These are phyloP conservation scores for Saccostrea echinata DNA, from an alignment of 1,140 invertebrate species.

Conservation along the genomic window DNA sequence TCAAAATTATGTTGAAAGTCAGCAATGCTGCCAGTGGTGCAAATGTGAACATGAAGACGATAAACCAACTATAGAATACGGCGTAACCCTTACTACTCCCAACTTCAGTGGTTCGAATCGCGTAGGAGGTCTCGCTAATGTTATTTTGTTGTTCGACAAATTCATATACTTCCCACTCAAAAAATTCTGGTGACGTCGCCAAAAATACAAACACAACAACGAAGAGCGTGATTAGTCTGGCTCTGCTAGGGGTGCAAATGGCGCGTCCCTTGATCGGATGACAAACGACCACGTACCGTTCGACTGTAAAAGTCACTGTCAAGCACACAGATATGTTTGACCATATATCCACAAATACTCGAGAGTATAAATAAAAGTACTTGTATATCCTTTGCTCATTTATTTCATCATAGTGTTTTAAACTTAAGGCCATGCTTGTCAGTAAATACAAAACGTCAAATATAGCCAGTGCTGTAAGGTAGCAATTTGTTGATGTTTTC, in stretches of 20 bases:
- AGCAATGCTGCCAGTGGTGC: conserved; percentile 48
- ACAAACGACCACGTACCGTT: conserved; percentile 88
- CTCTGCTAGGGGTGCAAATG: conserved; percentile 83
- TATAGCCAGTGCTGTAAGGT: conserved; percentile 87
- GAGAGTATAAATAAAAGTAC: conserved; percentile 78
- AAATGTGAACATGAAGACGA: conserved; percentile 55
- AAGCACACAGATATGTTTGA: conserved; percentile 87
- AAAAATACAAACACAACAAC: conserved; percentile 57
- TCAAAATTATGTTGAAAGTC: conserved; percentile 56
- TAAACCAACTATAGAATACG: conserved; percentile 53
- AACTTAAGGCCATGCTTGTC: conserved; percentile 86
- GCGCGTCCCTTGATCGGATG: conserved; percentile 87
- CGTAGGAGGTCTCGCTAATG: conserved; percentile 10
- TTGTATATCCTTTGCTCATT: conserved; percentile 62
- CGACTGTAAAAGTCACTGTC: conserved; percentile 88
- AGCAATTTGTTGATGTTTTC: conserved; percentile 87
- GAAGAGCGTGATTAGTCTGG: conserved; percentile 57
- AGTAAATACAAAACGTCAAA: conserved; percentile 87
- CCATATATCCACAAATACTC: conserved; percentile 84
- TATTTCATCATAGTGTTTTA: conserved; percentile 86
- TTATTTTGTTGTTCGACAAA: background rate
- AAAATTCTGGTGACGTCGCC: conserved; percentile 67
- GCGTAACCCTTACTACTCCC: conserved; percentile 33
- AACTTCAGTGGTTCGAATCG: conserved; percentile 42
- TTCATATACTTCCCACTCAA: conserved; percentile 61